These are phyloP conservation scores for Ochropacha duplaris DNA, from an alignment of 2,888 invertebrate genomes.

Conservation along the genomic window DNA sequence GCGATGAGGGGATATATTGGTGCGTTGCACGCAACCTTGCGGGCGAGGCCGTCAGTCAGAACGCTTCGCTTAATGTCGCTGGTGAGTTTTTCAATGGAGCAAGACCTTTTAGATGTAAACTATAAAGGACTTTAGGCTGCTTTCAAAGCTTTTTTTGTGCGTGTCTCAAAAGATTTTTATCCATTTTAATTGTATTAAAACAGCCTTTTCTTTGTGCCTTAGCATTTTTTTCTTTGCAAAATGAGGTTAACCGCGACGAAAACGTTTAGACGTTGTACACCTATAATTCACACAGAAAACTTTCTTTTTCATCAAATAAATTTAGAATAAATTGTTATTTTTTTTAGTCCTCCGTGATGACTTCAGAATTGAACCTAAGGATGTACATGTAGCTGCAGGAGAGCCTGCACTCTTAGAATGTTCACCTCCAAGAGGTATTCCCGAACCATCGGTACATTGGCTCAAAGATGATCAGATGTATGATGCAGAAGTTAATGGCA, in stretches of 20 bases:
- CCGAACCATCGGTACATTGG: conserved; percentile 97
- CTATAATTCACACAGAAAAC: too few relatives aligned
- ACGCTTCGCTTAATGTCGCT: conserved; percentile 97
- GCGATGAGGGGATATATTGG: conserved; percentile 97
- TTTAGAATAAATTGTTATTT: not conserved
- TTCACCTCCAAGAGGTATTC: conserved; percentile 96
- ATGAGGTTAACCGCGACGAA: not conserved
- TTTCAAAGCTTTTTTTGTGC: conserved; percentile 1
- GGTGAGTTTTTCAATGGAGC: conserved; percentile 82
- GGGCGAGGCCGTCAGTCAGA: conserved; percentile 94
- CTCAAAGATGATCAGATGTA: conserved; percentile 87
- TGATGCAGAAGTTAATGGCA: conserved; percentile 85
- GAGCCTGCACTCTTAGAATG: conserved; percentile 96
- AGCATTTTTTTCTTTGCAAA: not conserved
- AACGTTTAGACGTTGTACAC: not conserved
- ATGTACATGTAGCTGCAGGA: conserved; percentile 95
- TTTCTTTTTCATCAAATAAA: too few relatives aligned
- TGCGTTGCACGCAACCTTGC: conserved; percentile 96
- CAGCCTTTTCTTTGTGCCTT: not conserved
- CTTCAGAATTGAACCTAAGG: conserved; percentile 94
- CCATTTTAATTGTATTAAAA: not conserved
- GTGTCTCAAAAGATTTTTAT: not conserved
- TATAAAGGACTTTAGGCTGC: not conserved
- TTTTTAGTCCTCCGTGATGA: conserved; percentile 96
- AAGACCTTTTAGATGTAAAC: conserved; percentile 3